These are phyloP conservation scores for Enteromius radiatus DNA, from an alignment of 2,797 vertebrate genomes.

Conservation along the genomic window DNA sequence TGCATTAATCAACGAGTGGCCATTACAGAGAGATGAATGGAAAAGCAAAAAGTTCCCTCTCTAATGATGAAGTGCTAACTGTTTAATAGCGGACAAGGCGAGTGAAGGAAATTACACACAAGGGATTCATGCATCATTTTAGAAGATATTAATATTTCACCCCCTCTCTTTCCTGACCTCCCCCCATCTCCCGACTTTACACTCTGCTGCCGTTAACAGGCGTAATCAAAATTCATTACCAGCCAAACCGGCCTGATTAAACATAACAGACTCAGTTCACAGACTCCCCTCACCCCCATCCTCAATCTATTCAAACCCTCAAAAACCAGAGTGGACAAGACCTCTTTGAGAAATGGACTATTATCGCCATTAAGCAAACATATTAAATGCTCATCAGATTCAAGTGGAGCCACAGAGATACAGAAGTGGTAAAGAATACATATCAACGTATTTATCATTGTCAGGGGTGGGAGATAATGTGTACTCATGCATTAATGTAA, in stretches of 20 bases:
- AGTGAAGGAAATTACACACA: conserved; percentile 96
- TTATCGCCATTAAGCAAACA: conserved; percentile 31
- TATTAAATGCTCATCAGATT: conserved; percentile 44
- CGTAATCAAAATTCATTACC: conserved; percentile 99
- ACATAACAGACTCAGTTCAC: conserved; percentile 91
- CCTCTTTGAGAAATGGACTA: conserved; percentile 34
- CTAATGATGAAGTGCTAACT: conserved; percentile 99
- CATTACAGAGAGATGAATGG: conserved; percentile 94
- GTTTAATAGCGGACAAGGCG: conserved; percentile 96
- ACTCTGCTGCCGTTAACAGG: conserved; percentile 88
- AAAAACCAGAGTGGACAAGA: conserved; percentile 41
- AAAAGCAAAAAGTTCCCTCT: conserved; percentile 93
- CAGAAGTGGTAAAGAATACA: conserved; percentile 1
- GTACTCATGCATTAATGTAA: conserved; percentile 14
- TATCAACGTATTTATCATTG: conserved; percentile 40
- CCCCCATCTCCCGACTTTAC: conserved; percentile 52
- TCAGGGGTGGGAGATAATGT: conserved; percentile 19
- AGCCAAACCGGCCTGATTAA: conserved; percentile 97
- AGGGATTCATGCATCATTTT: conserved; percentile 99
- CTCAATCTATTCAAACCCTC: conserved; percentile 53
- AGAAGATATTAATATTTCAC: conserved; percentile 97
- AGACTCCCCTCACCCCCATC: conserved; percentile 53
- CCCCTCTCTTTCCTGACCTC: conserved; percentile 50
- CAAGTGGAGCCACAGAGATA: conserved; percentile 35
- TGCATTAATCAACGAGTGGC: conserved; percentile 93